Conservation (phyloP, 2,797 vertebrate species). For the Tinamus major region DNA sequence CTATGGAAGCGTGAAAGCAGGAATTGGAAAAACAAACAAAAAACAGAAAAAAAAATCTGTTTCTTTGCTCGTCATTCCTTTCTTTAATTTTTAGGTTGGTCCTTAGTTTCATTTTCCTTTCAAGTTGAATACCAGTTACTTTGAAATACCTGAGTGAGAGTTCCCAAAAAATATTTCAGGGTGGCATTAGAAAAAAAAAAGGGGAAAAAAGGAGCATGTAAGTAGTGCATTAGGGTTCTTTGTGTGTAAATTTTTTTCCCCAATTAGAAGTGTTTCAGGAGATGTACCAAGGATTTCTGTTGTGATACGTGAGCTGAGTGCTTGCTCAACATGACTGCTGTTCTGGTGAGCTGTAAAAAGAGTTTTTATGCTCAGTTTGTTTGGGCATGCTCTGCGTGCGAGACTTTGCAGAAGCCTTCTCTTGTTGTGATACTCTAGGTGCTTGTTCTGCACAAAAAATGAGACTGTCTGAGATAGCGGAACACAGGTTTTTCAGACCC, state of each 20-base stretch:
- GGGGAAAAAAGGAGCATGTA: background rate
- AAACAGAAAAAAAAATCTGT: background rate
- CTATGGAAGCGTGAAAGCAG: background rate
- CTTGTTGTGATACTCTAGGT: background rate
- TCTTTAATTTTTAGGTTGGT: background rate
- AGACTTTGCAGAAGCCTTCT: background rate
- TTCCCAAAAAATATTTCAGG: background rate
- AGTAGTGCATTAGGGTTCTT: background rate
- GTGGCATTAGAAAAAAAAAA: background rate
- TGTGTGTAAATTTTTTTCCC: background rate
- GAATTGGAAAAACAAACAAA: background rate
- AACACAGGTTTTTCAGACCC: fast-evolving
- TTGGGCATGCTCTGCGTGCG: fast-evolving
- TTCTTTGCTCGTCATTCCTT: background rate
- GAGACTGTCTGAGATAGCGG: background rate
- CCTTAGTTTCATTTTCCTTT: background rate
- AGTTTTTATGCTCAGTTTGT: background rate
- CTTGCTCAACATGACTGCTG: background rate
- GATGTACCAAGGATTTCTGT: fast-evolving
- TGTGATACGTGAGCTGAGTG: background rate
- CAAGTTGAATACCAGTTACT: too few relatives aligned
- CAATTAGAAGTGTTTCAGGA: background rate
- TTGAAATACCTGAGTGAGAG: too few relatives aligned
- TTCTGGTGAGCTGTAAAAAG: background rate
- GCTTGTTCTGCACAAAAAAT: background rate